Percentiles rank a stretch among this genome's conserved stretches.
Evolutionary conservation across 2,888 invertebrate species (phyloP).

Genomic region (Suillia variegata): DNA sequence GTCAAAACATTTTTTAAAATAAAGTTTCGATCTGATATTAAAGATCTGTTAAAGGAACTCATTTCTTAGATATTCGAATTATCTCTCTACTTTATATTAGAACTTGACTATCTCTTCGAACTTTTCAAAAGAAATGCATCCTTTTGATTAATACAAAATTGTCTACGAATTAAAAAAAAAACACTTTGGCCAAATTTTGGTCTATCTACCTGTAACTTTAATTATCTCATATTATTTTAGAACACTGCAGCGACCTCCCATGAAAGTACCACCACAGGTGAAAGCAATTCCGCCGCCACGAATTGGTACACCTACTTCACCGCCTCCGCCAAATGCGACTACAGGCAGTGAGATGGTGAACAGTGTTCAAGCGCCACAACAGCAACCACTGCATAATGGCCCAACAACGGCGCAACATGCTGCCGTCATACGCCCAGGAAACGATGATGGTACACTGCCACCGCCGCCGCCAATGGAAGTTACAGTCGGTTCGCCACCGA

Average conservation of each 20-base stretch:
- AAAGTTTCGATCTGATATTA: too few species aligned
- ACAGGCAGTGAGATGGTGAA: constrained; percentile 25
- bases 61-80: too few species aligned
- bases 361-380: constrained; percentile 17
- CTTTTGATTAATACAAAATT: too few species aligned
- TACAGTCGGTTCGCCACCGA: constrained; percentile 35
- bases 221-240: too few species aligned
- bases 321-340: constrained; percentile 42
- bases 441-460: constrained; percentile 48
- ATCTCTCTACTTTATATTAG: too few species aligned
- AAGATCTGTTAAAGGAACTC: too few species aligned
- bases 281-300: constrained; percentile 62
- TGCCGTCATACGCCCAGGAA: constrained; percentile 25
- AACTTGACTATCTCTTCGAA: too few species aligned
- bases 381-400: constrained; percentile 22
- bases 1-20: too few species aligned
- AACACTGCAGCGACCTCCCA: constrained; percentile 59
- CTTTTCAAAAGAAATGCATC: too few species aligned
- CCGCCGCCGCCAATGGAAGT: constrained; percentile 47
- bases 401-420: constrained; percentile 15
- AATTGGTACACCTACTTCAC: constrained; percentile 55
- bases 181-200: too few species aligned
- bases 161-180: too few species aligned
- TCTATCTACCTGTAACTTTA: too few species aligned
- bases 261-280: constrained; percentile 61